A percentile compares a stretch with the other conserved stretches of the same genome.
These are phyloP conservation scores for Anneissia japonica DNA, from an alignment of 35 echinoderm and acorn worm genomes.

Conservation along the genomic window DNA sequence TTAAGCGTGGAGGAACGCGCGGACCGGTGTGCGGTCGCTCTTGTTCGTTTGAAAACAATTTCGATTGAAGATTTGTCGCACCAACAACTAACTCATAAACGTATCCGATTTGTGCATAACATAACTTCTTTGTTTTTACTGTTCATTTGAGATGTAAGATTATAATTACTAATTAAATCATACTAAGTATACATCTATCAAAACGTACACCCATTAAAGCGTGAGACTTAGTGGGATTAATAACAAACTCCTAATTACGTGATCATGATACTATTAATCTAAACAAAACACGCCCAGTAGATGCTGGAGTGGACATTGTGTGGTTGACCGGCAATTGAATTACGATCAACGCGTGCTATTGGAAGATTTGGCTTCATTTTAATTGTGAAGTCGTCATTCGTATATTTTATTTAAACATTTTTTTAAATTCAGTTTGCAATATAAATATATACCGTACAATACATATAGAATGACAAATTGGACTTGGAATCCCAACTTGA, in stretches of 20 bases:
- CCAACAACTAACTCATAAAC: neutral
- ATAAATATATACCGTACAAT: too few species aligned
- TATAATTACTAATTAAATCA: neutral
- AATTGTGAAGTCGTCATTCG: too few species aligned
- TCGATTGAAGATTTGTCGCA: too few species aligned
- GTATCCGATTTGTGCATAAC: neutral
- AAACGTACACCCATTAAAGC: neutral
- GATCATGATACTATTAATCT: conserved; percentile 2
- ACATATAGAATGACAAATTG: too few species aligned
- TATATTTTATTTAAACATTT: too few species aligned
- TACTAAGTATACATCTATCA: neutral
- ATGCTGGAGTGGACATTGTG: neutral
- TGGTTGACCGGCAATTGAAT: neutral
- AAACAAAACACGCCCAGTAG: neutral
- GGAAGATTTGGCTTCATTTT: too few species aligned
- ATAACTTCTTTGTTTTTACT: neutral
- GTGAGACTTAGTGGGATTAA: neutral
- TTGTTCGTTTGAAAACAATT: too few species aligned
- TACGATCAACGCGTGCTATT: too few species aligned
- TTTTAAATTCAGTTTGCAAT: too few species aligned
- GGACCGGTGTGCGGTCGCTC: too few species aligned
- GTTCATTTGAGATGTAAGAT: neutral
- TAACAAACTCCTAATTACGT: neutral
- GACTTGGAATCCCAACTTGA: too few species aligned
- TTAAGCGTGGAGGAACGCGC: too few species aligned